Evolutionary conservation across 2,888 invertebrate genomes (phyloP).

Genomic region (Lomographa bimaculata): DNA sequence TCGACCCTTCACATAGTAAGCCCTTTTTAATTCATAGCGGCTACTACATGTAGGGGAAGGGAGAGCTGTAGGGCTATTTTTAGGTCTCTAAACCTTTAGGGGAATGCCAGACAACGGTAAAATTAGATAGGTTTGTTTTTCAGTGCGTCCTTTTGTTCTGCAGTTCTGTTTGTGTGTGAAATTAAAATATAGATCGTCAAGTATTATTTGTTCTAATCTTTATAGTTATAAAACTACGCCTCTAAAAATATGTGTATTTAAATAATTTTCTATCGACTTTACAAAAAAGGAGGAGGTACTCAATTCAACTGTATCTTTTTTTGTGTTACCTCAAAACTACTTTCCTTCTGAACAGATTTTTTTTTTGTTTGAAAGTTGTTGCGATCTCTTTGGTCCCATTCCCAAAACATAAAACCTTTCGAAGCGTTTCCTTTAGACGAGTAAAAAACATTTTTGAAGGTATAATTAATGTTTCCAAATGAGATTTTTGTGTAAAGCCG

Average conservation of each 20-base stretch:
- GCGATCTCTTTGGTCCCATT: no score
- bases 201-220: no score
- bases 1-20: slow-evolving; percentile 42
- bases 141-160: slow-evolving; percentile 7
- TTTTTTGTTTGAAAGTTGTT: no score
- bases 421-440: slow-evolving; percentile 8
- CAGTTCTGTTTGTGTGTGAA: no score
- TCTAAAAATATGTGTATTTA: no score
- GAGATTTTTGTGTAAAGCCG: slow-evolving; percentile 6
- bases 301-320: no score
- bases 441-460: slow-evolving; percentile 12
- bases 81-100: slow-evolving; percentile 34
- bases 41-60: slow-evolving; percentile 26
- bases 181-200: no score
- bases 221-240: no score
- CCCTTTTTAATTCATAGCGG: slow-evolving; percentile 58
- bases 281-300: no score
- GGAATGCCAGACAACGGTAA: slow-evolving; percentile 14
- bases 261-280: no score
- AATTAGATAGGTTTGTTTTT: slow-evolving; percentile 16
- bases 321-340: no score
- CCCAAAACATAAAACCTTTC: slow-evolving; percentile 5
- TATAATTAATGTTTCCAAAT: slow-evolving; percentile 27
- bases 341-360: no score
- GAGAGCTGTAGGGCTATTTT: slow-evolving; percentile 37